These are phyloP conservation scores for Denticeps clupeoides DNA, from an alignment of 2,797 vertebrate species.

Conservation along the genomic window DNA sequence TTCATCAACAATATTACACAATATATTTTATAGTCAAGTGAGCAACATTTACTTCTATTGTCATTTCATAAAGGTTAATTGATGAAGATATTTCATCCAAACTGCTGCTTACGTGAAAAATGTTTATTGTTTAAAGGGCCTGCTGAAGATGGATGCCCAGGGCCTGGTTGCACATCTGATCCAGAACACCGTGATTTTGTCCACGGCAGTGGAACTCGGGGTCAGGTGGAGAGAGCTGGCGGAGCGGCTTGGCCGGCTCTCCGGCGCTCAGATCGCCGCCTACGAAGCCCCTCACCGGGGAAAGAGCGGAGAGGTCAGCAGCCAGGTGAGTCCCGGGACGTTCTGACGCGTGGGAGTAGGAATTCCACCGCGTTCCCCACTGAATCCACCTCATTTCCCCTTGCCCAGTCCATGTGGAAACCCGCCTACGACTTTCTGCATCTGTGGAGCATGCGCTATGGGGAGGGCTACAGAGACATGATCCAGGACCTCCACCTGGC, in stretches of 20 bases:
- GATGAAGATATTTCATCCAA: too few relatives aligned
- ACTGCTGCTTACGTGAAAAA: too few relatives aligned
- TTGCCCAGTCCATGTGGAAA: slow-evolving; percentile 95
- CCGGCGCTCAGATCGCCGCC: slow-evolving; percentile 72
- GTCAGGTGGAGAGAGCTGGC: slow-evolving; percentile 82
- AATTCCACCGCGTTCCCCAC: background rate
- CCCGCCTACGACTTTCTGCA: slow-evolving; percentile 95
- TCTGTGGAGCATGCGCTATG: slow-evolving; percentile 79
- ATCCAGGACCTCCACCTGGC: slow-evolving; percentile 85
- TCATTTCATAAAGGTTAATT: background rate
- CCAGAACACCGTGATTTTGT: slow-evolving; percentile 82
- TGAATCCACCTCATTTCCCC: slow-evolving; percentile 1
- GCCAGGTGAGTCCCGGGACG: slow-evolving; percentile 61
- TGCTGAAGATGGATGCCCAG: slow-evolving; percentile 84
- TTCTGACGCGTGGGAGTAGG: background rate
- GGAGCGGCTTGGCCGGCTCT: slow-evolving; percentile 73
- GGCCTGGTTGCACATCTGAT: slow-evolving; percentile 71
- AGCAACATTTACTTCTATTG: too few relatives aligned
- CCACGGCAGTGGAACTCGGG: slow-evolving; percentile 87
- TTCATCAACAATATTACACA: too few relatives aligned
- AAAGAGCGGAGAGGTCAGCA: slow-evolving; percentile 61
- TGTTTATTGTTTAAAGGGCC: slow-evolving; percentile 56
- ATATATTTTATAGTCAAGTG: too few relatives aligned
- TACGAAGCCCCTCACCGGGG: slow-evolving; percentile 81
- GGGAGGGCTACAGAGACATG: slow-evolving; percentile 77